Conservation (phyloP, 2,888 invertebrate species). For the Minunthozetes semirufus region DNA sequence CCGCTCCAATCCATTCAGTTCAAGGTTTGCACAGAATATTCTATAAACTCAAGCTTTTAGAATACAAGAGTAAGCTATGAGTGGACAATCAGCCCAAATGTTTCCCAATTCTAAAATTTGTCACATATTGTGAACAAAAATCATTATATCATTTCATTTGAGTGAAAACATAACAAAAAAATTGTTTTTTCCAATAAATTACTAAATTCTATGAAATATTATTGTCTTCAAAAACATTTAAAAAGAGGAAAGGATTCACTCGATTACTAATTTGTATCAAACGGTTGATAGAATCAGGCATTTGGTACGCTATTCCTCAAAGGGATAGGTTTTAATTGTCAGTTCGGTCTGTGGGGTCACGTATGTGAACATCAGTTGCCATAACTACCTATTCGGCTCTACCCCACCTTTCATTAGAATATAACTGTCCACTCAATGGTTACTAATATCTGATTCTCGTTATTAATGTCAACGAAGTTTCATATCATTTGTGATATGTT, state of each 20-base stretch:
- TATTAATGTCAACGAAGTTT: conserved; percentile 3
- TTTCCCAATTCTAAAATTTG: too few species aligned
- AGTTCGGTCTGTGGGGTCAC: conserved; percentile 13
- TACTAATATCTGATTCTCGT: conserved; percentile 3
- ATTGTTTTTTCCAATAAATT: too few species aligned
- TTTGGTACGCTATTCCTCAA: neutral
- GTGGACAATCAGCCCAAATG: too few species aligned
- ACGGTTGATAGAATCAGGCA: neutral
- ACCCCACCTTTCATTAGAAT: conserved; percentile 8
- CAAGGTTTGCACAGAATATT: conserved; percentile 1
- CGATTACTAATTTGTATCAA: neutral
- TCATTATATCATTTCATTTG: too few species aligned
- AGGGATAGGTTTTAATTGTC: conserved; percentile 16
- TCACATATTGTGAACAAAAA: too few species aligned
- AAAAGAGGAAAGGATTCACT: neutral
- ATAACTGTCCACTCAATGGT: conserved; percentile 27
- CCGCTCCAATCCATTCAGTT: conserved; percentile 14
- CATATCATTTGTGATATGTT: conserved; percentile 19
- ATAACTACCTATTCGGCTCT: conserved; percentile 7
- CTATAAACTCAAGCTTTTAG: too few species aligned
- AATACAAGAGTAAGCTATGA: too few species aligned
- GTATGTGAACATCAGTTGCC: conserved; percentile 3
- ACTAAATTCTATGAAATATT: too few species aligned
- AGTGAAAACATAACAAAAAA: too few species aligned
- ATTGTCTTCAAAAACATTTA: too few species aligned